phyloP scores from a whole-genome alignment of 2,888 invertebrate species.

The Selenia dentaria region DNA sequence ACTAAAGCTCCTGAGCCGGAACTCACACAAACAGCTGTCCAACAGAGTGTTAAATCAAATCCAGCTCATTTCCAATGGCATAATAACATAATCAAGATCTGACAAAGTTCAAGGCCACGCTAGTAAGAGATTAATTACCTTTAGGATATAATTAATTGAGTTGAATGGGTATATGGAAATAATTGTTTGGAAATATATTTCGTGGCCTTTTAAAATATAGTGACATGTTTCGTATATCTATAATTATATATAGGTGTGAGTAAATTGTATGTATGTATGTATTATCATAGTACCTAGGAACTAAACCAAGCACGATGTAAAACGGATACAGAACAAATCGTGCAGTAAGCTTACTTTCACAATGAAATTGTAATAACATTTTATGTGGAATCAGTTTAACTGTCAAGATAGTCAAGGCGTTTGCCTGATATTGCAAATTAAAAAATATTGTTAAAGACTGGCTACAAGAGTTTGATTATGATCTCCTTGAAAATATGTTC shows the following conservation, averaged over 20 bases:
- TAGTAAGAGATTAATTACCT: constrained; percentile 36
- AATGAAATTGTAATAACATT: no score
- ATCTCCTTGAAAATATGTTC: no score
- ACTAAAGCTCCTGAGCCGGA: constrained; percentile 4
- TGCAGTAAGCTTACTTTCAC: no score
- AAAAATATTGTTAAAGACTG: no score
- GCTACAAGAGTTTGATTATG: no score
- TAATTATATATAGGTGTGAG: constrained; percentile 9
- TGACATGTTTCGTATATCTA: constrained; percentile 7
- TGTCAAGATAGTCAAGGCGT: no score
- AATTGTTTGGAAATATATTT: constrained; percentile 4
- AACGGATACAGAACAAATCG: no score
- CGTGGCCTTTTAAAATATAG: constrained; percentile 12
- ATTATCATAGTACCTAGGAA: no score
- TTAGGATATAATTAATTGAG: constrained; percentile 42
- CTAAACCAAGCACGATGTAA: no score
- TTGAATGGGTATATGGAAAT: constrained; percentile 20
- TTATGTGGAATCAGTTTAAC: no score
- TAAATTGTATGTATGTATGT: background rate
- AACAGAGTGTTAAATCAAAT: constrained; percentile 15
- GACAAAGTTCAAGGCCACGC: constrained; percentile 47
- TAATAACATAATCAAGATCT: constrained; percentile 34
- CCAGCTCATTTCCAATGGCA: constrained; percentile 29
- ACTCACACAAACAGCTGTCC: constrained; percentile 2
- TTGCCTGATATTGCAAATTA: no score